phyloP scores from a whole-genome alignment of 1,140 invertebrate species.

The Diplogasteroides magnus region DNA sequence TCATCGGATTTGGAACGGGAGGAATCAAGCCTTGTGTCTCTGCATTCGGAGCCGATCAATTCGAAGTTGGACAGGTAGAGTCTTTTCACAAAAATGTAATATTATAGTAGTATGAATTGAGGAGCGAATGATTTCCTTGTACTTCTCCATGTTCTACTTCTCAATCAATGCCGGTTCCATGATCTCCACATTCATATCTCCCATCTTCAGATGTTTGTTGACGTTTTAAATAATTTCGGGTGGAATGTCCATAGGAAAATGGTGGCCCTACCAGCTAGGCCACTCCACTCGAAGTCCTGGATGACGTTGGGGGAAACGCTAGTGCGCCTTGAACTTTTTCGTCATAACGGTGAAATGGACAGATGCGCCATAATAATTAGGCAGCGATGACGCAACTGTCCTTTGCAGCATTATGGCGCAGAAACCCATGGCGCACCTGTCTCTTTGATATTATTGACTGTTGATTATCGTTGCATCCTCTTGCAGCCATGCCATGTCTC shows the following conservation, averaged over 20 bases:
- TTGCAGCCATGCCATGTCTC: slow-evolving; percentile 74
- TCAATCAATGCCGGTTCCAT: slow-evolving; percentile 85
- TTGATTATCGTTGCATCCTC: not conserved
- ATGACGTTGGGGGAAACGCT: no score
- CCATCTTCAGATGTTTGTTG: slow-evolving; percentile 69
- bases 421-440: no score
- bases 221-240: not conserved
- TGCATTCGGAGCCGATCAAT: slow-evolving; percentile 94
- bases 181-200: slow-evolving; percentile 81
- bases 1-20: slow-evolving; percentile 83
- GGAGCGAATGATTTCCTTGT: slow-evolving; percentile 60
- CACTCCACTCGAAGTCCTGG: no score
- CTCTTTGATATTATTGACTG: slow-evolving; percentile 28
- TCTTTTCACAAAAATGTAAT: not conserved
- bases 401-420: no score
- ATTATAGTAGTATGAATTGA: slow-evolving; percentile 17
- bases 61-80: slow-evolving; percentile 65
- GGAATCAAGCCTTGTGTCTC: slow-evolving; percentile 95
- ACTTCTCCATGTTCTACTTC: slow-evolving; percentile 90
- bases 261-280: no score
- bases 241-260: slow-evolving; percentile 5
- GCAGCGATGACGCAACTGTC: no score
- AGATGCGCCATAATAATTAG: no score
- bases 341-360: no score
- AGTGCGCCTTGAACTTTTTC: no score